A percentile compares a stretch with the other conserved stretches of the same genome.
Conservation (phyloP, 2,797 vertebrate genomes). For the Clarias fuscus region DNA sequence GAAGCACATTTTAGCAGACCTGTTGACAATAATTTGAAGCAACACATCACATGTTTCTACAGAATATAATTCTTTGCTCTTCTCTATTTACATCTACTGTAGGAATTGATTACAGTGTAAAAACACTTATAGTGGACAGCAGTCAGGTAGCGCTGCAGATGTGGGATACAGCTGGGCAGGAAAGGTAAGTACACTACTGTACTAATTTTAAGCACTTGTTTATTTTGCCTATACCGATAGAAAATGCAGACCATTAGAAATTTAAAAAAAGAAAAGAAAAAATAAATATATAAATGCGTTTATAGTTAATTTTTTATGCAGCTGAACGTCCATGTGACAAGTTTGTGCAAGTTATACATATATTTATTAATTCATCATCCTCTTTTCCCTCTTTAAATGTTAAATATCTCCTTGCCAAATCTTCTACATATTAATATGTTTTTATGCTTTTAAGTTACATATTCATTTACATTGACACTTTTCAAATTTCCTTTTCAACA, state of each 20-base stretch:
- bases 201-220: background rate
- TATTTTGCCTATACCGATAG: background rate
- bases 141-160: conserved; percentile 86
- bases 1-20: background rate
- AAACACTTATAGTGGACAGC: conserved; percentile 83
- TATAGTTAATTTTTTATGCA: background rate
- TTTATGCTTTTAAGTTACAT: background rate
- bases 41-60: background rate
- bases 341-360: background rate
- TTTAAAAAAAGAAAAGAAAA: too few species aligned
- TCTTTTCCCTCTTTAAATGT: background rate
- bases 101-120: conserved; percentile 95
- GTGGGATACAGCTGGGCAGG: conserved; percentile 96
- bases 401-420: background rate
- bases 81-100: conserved; percentile 32
- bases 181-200: conserved; percentile 74
- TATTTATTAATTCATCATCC: too few species aligned
- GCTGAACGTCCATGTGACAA: background rate
- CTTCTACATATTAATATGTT: background rate
- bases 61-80: background rate
- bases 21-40: background rate
- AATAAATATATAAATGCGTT: too few species aligned
- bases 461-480: background rate
- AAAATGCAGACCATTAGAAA: too few species aligned
- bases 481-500: background rate